Evolutionary conservation across 2,888 invertebrate genomes (phyloP), one percentile per base, ranked within the genome.

Genomic region (Agrochola circellaris): DNA sequence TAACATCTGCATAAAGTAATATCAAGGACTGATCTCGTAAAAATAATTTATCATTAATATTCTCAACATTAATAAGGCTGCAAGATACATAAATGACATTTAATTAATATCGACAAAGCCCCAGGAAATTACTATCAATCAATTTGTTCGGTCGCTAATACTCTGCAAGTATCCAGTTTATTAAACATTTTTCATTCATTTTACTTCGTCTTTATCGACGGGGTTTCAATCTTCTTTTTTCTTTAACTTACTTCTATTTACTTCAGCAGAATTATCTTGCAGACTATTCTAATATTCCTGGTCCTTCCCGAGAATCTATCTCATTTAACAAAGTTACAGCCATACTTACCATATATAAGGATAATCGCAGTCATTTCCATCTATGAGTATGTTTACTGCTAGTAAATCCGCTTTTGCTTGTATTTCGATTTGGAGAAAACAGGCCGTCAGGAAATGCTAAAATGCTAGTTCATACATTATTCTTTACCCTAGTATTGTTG

Each of bases 351-450:
- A 75, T 85, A 73, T 66, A 80, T 77, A 80, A 75, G 76, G 78
- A 85, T 87, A 79, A 87, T 85, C 73, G 73, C 42, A 11, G 76
- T 77, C 65, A 83, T 80, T 80, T 87, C 78, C n/a, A 69, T 87
- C 78, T 75, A 66, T 79, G 77, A 65, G 75, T 67, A 78, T 85
- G 79, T 87, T 85, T 83, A 83, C 70, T 78, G 77, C 64, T 73
- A 74, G 75, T 73, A 81, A 87, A 83, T 83, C 67, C 60, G 75
- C n/a, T 80, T 77, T 79, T 45, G 65, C 68, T 77, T 81, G 74
- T 86, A 81, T 78, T 79, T 81, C 60, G 73, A 79, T 75, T 80
- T 79, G 42, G 68, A 65, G n/a, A 73, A 70, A 56, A 45, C 58
- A 73, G 13, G 9, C 42, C n/a, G 20, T 60, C 68, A 71, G 34